A percentile compares a stretch with the other conserved stretches of the same genome.
These are phyloP conservation scores for Drosophila mojavensis DNA, from an alignment of 1,140 invertebrate species.

Conservation along the genomic window DNA sequence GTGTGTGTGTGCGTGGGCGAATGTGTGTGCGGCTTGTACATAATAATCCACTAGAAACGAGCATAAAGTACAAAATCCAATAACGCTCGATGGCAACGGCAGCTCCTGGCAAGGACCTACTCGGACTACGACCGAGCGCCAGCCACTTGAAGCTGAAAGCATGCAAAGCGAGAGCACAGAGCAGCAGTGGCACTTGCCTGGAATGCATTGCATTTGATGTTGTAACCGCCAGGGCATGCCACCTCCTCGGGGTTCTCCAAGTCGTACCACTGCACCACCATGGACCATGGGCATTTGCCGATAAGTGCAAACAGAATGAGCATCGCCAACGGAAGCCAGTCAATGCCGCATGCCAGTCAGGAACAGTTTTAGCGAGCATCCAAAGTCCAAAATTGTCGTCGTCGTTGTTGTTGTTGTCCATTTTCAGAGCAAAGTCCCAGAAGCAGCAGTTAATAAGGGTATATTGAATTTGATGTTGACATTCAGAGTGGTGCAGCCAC, in stretches of 20 bases:
- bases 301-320: constrained; percentile 81
- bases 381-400: constrained; percentile 45
- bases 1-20: constrained; percentile 11
- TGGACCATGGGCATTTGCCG: constrained; percentile 64
- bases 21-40: constrained; percentile 64
- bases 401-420: constrained; percentile 61
- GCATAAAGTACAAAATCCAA: constrained; percentile 81
- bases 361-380: constrained; percentile 62
- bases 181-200: constrained; percentile 73
- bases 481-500: constrained; percentile 59
- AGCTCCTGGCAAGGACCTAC: constrained; percentile 49
- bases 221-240: constrained; percentile 89
- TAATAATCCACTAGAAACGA: constrained; percentile 78
- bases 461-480: constrained; percentile 72
- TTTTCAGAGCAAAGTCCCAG: constrained; percentile 67
- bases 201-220: constrained; percentile 85
- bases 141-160: constrained; percentile 71
- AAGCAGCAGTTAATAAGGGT: constrained; percentile 66
- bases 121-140: constrained; percentile 41
- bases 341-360: constrained; percentile 80
- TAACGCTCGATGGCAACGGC: constrained; percentile 78
- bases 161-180: constrained; percentile 78
- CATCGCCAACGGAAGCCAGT: constrained; percentile 73
- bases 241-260: constrained; percentile 90
- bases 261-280: constrained; percentile 90